Base-by-base conservation (phyloP, 2,113 vertebrate species). In the Tringa solitaria region DNA sequence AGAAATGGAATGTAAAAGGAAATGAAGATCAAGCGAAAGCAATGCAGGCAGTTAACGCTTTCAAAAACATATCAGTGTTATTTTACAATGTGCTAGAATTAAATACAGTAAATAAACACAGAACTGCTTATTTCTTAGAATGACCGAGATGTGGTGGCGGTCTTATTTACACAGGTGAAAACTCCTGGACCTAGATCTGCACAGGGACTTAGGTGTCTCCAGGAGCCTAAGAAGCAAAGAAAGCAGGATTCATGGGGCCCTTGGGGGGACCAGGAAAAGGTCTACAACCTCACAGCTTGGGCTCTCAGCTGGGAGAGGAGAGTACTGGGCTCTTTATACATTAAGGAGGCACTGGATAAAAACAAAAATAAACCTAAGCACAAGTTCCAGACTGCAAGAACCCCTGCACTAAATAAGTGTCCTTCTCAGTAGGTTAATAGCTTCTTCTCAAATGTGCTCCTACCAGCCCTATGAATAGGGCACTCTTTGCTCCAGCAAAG, bases 161-260 rank as follows among this genome's bases (percentile, higher is more conserved):
- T 93, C 90, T 92, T 97, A 94, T 95, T 95, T 94, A 97, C 94
- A 95, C 96, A 96, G 95, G 94, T 95, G 95, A 91, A 91, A 94
- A 73, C 69, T 89, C 87, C 93, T 79, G 77, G 94, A 91, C 89
- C 81, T 87, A 76, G 65, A 89, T 87, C 61, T 91, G 93, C 96
- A 82, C 75, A 91, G 89, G 80, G 84, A 90, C 86, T 63, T 92
- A 63, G 95, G 96, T 87, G 81, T 82, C 95, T 94, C 91, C 84
- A 48, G 87, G 35, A 96, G 93, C 87, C 69, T 41, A 79, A 93
- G 74, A 39, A 89, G 91, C 69, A 89, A 93, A 94, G 87, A 89
- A 95, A 92, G 87, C 74, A 91, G 87, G 70, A 95, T 96, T 96
- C 94, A 95, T 79, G 89, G 81, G 81, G 93, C 84, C 74, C 77